These are phyloP conservation scores for Beris morrisii DNA, from an alignment of 2,888 invertebrate species.

Conservation along the genomic window DNA sequence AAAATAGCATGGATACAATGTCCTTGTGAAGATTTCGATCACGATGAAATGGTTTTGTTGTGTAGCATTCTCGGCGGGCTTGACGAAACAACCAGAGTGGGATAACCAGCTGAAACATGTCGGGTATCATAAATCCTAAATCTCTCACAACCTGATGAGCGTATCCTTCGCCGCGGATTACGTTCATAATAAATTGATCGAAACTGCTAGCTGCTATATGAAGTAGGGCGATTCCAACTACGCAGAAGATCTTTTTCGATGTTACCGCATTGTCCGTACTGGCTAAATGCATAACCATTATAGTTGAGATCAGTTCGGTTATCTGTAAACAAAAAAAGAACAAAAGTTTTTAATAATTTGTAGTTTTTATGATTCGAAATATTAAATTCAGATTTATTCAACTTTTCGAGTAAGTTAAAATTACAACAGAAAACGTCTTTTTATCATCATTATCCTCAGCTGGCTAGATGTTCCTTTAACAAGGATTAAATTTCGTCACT, in stretches of 20 bases:
- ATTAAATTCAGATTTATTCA: no score
- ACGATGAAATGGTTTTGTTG: conserved; percentile 52
- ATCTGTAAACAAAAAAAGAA: conserved; percentile 51
- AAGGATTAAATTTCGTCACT: no score
- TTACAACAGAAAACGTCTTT: no score
- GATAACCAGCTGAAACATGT: conserved; percentile 64
- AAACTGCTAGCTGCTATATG: conserved; percentile 66
- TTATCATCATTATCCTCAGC: no score
- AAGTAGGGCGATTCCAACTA: conserved; percentile 63
- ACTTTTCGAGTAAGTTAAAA: no score
- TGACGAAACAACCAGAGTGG: conserved; percentile 60
- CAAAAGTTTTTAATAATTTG: neutral
- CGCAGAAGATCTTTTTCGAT: conserved; percentile 61
- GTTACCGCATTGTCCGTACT: conserved; percentile 59
- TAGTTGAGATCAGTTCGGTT: conserved; percentile 65
- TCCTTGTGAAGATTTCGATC: conserved; percentile 53
- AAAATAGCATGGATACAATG: conserved; percentile 42
- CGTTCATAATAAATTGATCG: conserved; percentile 68
- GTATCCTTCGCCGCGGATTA: conserved; percentile 65
- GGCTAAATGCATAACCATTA: conserved; percentile 62
- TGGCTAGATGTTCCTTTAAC: no score
- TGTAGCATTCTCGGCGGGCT: conserved; percentile 51
- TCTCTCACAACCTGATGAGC: conserved; percentile 70
- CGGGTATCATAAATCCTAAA: conserved; percentile 69
- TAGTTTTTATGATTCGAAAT: no score